Evolutionary conservation across 2,797 vertebrate genomes (phyloP).

Genomic region (Sebastes hubbsi): DNA sequence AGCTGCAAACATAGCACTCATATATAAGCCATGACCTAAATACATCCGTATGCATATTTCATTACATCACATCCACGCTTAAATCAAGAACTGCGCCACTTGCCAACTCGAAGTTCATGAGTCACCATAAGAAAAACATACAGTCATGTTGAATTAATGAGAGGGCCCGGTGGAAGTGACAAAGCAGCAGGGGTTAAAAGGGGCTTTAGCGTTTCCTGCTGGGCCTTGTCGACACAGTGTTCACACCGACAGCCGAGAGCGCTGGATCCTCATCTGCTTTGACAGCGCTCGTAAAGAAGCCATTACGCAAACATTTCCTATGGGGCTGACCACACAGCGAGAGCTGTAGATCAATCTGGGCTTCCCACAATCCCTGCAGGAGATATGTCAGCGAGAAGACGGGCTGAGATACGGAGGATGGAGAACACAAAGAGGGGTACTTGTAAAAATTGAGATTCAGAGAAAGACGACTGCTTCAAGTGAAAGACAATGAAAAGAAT

Average conservation of each 20-base stretch:
- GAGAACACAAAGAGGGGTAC: conserved; percentile 1
- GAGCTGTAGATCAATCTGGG: conserved; percentile 65
- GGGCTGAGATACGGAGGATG: neutral
- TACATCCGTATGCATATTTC: conserved; percentile 51
- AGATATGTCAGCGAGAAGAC: conserved; percentile 40
- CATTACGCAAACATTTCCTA: conserved; percentile 74
- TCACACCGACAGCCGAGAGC: conserved; percentile 36
- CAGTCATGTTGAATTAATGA: conserved; percentile 63
- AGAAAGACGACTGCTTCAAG: neutral
- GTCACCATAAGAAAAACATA: conserved; percentile 44
- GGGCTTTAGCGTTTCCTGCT: conserved; percentile 60
- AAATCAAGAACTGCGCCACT: conserved; percentile 13
- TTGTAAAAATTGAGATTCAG: conserved; percentile 17
- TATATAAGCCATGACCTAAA: conserved; percentile 46
- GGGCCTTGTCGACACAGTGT: conserved; percentile 56
- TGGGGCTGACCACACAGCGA: conserved; percentile 68
- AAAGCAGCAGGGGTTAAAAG: conserved; percentile 65
- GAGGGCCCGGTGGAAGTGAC: conserved; percentile 42
- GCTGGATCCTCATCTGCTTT: conserved; percentile 66
- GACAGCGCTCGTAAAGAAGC: conserved; percentile 72
- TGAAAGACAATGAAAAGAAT: conserved; percentile 3
- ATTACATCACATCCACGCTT: conserved; percentile 25
- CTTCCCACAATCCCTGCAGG: conserved; percentile 51
- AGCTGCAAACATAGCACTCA: conserved; percentile 38
- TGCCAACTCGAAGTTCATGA: conserved; percentile 8